Conservation (phyloP, 2,113 vertebrate species). For the Panthera uncia region DNA sequence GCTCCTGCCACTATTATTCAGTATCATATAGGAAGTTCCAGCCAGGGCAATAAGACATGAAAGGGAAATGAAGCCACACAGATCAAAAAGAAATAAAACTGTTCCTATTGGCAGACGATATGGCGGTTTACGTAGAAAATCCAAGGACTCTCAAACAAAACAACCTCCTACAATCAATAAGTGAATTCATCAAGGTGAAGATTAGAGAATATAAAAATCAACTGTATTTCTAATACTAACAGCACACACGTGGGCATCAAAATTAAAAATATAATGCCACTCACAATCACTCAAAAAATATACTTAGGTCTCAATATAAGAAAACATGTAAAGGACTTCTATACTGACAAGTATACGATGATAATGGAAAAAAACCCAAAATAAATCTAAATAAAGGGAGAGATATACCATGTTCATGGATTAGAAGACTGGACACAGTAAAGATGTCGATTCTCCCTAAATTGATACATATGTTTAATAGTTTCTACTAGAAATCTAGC, state of each 20-base stretch:
- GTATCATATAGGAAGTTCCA: background rate
- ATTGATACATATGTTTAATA: background rate
- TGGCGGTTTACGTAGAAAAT: background rate
- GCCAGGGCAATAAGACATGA: background rate
- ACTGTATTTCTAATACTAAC: background rate
- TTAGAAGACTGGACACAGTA: background rate
- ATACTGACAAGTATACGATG: background rate
- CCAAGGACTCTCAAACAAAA: background rate
- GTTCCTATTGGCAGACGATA: background rate
- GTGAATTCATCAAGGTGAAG: background rate
- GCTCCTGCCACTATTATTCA: background rate
- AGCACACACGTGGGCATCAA: background rate
- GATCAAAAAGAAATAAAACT: background rate
- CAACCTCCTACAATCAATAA: background rate
- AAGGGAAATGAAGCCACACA: background rate
- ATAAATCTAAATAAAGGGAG: background rate
- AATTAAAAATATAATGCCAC: background rate
- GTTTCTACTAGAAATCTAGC: background rate
- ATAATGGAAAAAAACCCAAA: background rate
- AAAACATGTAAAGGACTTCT: background rate
- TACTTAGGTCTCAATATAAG: background rate
- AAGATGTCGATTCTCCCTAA: background rate
- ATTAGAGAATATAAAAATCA: background rate
- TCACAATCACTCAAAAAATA: background rate
- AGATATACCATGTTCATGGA: background rate